Conservation (phyloP, 2,797 vertebrate species). For the Gastrophryne carolinensis region DNA sequence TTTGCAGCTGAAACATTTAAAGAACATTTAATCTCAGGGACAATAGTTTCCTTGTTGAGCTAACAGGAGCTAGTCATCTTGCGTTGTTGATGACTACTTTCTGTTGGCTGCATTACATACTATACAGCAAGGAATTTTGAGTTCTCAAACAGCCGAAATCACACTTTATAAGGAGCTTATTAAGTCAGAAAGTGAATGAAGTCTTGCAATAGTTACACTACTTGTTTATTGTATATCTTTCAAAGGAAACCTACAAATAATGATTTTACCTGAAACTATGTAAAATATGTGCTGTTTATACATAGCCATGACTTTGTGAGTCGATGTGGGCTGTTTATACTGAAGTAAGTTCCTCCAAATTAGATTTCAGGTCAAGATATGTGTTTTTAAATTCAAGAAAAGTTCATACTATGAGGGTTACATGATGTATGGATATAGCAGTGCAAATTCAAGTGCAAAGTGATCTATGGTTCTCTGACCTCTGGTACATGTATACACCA, state of each 20-base stretch:
- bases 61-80: constrained; percentile 30
- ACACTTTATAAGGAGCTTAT: neutral
- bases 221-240: neutral
- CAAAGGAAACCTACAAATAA: neutral
- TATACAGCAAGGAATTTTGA: neutral
- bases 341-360: constrained; percentile 12
- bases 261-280: constrained; percentile 14
- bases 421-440: neutral
- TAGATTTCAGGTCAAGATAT: constrained; percentile 6
- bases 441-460: neutral
- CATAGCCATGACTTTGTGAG: neutral
- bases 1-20: constrained; percentile 40
- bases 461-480: neutral
- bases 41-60: constrained; percentile 43
- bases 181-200: neutral
- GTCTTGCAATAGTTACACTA: neutral
- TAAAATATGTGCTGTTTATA: constrained; percentile 35
- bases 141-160: neutral
- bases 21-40: constrained; percentile 48
- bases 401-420: neutral
- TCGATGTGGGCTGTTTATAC: constrained; percentile 39
- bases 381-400: neutral
- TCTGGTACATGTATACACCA: neutral
- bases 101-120: neutral
- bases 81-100: constrained; percentile 22